These are phyloP conservation scores for Linnaemya vulpina DNA, from an alignment of 2,888 invertebrate genomes.

Conservation along the genomic window DNA sequence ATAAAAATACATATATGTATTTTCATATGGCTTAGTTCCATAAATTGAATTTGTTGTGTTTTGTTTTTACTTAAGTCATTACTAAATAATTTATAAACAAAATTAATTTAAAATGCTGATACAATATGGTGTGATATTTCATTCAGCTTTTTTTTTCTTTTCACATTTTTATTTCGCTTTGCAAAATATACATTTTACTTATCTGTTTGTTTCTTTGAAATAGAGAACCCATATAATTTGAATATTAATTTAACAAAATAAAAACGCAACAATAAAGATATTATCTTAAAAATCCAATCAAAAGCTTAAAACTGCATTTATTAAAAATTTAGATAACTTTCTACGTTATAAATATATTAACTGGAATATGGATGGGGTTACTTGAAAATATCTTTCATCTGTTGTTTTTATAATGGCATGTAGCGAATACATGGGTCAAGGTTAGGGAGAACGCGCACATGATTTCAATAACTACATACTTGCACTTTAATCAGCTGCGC, in stretches of 20 bases:
- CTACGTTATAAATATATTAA: too few relatives aligned
- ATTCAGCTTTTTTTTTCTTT: neutral
- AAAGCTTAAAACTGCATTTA: too few relatives aligned
- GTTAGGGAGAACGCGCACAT: too few relatives aligned
- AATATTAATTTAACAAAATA: neutral
- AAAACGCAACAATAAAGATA: neutral
- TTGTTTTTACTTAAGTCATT: slow-evolving; percentile 12
- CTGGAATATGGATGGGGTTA: too few relatives aligned
- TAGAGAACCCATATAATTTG: neutral
- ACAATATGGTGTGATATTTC: slow-evolving; percentile 64
- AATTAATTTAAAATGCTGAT: slow-evolving; percentile 58
- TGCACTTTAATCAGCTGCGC: too few relatives aligned
- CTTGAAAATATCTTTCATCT: too few relatives aligned
- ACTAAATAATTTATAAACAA: slow-evolving; percentile 34
- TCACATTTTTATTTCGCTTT: neutral
- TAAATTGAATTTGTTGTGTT: slow-evolving; percentile 29
- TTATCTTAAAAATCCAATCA: too few relatives aligned
- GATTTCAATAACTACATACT: too few relatives aligned
- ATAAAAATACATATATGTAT: slow-evolving; percentile 4
- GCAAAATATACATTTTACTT: neutral
- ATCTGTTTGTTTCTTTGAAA: neutral
- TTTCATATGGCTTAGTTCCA: slow-evolving; percentile 23
- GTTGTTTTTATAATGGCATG: too few relatives aligned
- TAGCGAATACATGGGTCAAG: too few relatives aligned
- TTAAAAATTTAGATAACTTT: too few relatives aligned